Conservation (phyloP, 2,797 vertebrate genomes). For the Chrysocyon brachyurus region DNA sequence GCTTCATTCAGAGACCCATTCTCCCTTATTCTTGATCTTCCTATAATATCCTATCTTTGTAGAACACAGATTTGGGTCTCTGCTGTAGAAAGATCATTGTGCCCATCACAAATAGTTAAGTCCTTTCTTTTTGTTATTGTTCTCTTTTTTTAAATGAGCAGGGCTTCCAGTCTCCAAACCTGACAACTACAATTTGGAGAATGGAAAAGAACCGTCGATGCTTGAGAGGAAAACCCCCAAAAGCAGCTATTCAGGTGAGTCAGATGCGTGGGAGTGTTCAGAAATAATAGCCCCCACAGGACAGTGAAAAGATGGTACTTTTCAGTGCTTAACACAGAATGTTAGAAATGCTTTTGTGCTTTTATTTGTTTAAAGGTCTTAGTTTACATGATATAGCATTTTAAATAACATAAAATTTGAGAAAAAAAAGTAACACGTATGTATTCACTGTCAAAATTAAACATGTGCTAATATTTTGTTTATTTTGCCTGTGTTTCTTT, state of each 20-base stretch:
- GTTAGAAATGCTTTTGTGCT: background rate
- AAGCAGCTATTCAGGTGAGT: constrained; percentile 75
- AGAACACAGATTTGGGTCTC: background rate
- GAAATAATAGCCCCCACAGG: background rate
- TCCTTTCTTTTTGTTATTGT: background rate
- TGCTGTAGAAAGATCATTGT: background rate
- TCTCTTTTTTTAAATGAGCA: background rate
- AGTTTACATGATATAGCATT: background rate
- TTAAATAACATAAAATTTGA: constrained; percentile 34
- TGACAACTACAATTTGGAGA: constrained; percentile 69
- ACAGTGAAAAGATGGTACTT: background rate
- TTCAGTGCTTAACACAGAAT: background rate
- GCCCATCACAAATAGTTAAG: background rate
- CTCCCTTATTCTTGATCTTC: background rate
- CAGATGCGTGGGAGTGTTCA: background rate
- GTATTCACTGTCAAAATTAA: background rate
- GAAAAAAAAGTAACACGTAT: background rate
- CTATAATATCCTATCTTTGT: background rate
- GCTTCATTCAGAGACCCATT: background rate
- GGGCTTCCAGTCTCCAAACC: constrained; percentile 83
- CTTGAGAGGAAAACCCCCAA: constrained; percentile 61
- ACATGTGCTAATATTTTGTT: background rate
- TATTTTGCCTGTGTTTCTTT: background rate
- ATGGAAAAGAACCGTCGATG: constrained; percentile 54
- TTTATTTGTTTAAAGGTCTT: background rate